Evolutionary conservation across 2,113 vertebrate species (phyloP).

Genomic region (Astur gentilis): DNA sequence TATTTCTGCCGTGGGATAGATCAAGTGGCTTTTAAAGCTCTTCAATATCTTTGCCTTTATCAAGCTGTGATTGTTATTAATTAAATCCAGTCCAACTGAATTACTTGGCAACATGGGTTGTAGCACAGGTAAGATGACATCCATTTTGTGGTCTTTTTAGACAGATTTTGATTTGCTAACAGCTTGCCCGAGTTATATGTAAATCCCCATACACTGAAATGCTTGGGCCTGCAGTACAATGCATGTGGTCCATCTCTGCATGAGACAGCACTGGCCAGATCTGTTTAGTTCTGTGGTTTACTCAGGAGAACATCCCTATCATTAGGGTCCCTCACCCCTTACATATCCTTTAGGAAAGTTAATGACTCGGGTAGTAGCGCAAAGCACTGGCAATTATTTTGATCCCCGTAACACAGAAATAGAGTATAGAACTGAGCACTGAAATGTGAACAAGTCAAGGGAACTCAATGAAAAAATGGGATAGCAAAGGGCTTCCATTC

Average conservation of each 20-base stretch:
- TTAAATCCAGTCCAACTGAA: not conserved
- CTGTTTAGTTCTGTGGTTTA: not conserved
- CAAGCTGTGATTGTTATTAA: not conserved
- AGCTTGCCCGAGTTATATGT: not conserved
- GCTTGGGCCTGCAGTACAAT: not conserved
- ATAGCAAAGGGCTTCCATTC: not conserved
- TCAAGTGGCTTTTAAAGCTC: constrained; percentile 35
- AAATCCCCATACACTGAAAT: not conserved
- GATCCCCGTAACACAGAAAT: not conserved
- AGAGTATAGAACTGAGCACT: not conserved
- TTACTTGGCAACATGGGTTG: not conserved
- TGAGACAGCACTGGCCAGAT: not conserved
- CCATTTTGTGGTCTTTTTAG: not conserved
- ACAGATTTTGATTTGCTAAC: not conserved
- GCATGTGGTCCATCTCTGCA: not conserved
- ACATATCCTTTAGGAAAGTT: not conserved
- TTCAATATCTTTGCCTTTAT: not conserved
- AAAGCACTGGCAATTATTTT: not conserved
- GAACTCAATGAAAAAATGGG: not conserved
- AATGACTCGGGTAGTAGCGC: not conserved
- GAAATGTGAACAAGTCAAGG: not conserved
- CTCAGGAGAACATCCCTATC: not conserved
- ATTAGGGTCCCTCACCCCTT: not conserved
- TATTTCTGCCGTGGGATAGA: not conserved
- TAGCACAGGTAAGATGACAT: not conserved